phyloP scores from a whole-genome alignment of 2,797 vertebrate species.

The Artibeus jamaicensis region DNA sequence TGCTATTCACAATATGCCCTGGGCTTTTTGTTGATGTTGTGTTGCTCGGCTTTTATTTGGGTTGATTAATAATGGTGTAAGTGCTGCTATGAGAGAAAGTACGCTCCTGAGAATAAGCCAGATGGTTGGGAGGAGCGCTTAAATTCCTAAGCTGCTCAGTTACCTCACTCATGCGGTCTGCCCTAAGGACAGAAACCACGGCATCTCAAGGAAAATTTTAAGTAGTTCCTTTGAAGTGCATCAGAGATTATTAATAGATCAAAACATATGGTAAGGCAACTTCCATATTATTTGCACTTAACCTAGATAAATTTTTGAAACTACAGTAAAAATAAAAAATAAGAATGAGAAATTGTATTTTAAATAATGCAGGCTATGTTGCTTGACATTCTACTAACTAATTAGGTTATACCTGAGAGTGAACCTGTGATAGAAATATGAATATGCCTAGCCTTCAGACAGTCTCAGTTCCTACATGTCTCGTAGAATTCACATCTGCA shows the following conservation, averaged over 20 bases:
- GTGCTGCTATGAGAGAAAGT: background rate
- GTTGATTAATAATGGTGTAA: background rate
- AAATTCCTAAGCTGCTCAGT: background rate
- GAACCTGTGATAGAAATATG: background rate
- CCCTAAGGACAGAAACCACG: background rate
- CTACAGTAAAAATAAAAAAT: background rate
- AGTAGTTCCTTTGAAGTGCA: background rate
- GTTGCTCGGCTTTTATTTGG: background rate
- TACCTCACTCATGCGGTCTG: background rate
- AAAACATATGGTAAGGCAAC: background rate
- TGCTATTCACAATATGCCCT: background rate
- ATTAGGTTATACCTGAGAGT: background rate
- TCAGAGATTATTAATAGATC: background rate
- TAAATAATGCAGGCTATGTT: background rate
- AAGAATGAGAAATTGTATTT: background rate
- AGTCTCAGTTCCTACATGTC: background rate
- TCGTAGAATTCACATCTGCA: background rate
- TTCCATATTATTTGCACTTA: background rate
- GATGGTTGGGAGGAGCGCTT: background rate
- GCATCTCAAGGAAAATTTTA: background rate
- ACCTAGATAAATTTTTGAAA: background rate
- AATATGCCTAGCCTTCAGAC: background rate
- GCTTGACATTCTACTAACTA: background rate
- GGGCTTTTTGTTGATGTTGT: background rate
- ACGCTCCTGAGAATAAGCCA: background rate